Conservation (phyloP, 2,113 vertebrate genomes). For the Gnathonemus longibarbis region DNA sequence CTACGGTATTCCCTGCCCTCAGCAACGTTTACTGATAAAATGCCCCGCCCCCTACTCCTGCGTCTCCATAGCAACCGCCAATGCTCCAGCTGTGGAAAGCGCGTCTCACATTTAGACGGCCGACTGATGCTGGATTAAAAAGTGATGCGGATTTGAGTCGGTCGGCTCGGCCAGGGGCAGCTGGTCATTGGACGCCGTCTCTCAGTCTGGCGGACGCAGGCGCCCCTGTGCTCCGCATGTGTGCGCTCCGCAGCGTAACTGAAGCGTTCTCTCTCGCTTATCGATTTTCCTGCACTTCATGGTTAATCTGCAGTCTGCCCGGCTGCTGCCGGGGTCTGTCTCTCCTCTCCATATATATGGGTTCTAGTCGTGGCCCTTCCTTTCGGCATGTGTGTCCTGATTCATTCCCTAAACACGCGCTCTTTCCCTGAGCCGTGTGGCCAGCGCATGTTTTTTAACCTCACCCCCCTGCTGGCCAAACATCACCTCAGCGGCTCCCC, state of each 20-base stretch:
- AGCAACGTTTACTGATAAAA: not conserved
- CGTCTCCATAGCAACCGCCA: not conserved
- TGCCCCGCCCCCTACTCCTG: not conserved
- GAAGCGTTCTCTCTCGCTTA: constrained; percentile 5
- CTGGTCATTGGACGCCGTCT: not conserved
- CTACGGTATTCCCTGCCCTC: not conserved
- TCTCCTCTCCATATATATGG: not conserved
- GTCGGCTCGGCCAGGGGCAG: not conserved
- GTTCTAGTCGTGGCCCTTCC: not conserved
- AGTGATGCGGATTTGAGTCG: not conserved
- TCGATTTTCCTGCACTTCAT: constrained; percentile 10
- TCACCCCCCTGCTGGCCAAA: not conserved
- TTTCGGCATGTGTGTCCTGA: not conserved
- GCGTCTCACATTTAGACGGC: not conserved
- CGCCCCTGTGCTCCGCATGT: not conserved
- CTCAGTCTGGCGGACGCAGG: not conserved
- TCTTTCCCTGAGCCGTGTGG: not conserved
- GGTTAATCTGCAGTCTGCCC: not conserved
- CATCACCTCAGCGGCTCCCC: not conserved
- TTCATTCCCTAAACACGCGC: not conserved
- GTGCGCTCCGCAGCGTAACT: not conserved
- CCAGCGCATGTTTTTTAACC: not conserved
- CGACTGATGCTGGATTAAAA: not conserved
- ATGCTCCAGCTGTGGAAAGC: not conserved
- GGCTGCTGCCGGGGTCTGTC: not conserved